Conservation (phyloP, 2,888 invertebrate genomes). For the Drosophila tanythrix region DNA sequence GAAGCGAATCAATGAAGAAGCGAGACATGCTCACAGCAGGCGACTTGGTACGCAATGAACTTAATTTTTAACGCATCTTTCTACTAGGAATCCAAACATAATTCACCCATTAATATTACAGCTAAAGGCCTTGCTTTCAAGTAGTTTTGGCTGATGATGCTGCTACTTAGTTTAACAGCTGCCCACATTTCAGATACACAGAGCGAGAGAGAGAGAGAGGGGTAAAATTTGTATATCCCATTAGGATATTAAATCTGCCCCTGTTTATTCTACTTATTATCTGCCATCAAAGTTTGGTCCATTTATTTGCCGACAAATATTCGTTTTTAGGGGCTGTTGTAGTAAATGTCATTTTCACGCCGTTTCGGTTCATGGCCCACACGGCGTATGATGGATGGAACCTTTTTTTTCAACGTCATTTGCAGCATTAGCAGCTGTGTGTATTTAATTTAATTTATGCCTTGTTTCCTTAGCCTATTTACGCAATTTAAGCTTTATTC, state of each 20-base stretch:
- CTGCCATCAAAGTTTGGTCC: slow-evolving; percentile 1
- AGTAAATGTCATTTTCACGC: slow-evolving; percentile 38
- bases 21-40: not conserved
- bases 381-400: slow-evolving; percentile 70
- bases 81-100: not conserved
- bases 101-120: not conserved
- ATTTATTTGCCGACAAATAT: slow-evolving; percentile 42
- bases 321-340: slow-evolving; percentile 2
- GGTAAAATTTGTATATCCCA: not conserved
- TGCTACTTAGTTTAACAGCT: not conserved
- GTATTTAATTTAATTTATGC: slow-evolving; percentile 41
- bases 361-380: slow-evolving; percentile 50
- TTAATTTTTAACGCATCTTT: not conserved
- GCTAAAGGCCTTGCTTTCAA: not conserved
- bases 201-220: not conserved
- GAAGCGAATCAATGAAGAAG: not conserved
- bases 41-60: not conserved
- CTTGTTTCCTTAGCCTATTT: slow-evolving; percentile 55
- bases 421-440: slow-evolving; percentile 20
- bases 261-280: slow-evolving; percentile 6
- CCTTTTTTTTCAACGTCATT: slow-evolving; percentile 43
- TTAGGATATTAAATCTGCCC: not conserved
- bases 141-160: slow-evolving; percentile 15
- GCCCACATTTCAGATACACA: not conserved
- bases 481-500: slow-evolving; percentile 43